phyloP scores from a whole-genome alignment of 2,113 vertebrate species.

The Synchiropus splendidus region DNA sequence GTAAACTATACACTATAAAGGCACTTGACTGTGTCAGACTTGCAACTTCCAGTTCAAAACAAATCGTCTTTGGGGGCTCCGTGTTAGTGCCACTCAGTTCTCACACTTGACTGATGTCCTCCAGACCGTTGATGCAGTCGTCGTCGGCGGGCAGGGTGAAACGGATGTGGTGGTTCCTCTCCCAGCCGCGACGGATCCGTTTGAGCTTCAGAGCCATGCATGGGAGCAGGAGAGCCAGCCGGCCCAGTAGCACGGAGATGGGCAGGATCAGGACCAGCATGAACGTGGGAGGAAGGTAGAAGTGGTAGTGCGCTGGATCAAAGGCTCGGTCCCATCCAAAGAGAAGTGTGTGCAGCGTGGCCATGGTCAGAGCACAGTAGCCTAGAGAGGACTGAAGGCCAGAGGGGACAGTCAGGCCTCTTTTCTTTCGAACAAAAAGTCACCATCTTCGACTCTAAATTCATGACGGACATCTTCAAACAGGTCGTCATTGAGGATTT shows the following conservation, averaged over 20 bases:
- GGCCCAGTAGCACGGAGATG: slow-evolving; percentile 70
- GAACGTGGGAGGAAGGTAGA: slow-evolving; percentile 87
- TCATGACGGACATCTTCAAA: too few relatives aligned
- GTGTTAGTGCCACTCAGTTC: neutral
- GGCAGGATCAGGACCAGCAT: slow-evolving; percentile 75
- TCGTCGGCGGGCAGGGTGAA: slow-evolving; percentile 45
- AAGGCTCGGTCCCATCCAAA: slow-evolving; percentile 84
- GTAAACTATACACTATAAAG: too few relatives aligned
- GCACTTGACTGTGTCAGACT: too few relatives aligned
- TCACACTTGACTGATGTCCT: slow-evolving; percentile 58
- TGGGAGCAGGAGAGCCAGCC: slow-evolving; percentile 69
- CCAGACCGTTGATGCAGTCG: slow-evolving; percentile 18
- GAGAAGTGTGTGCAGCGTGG: slow-evolving; percentile 80
- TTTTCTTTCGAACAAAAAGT: neutral
- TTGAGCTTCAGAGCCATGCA: slow-evolving; percentile 69
- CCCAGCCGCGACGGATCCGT: slow-evolving; percentile 86
- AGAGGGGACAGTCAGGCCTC: neutral
- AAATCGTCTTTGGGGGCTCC: too few relatives aligned
- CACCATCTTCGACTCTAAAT: too few relatives aligned
- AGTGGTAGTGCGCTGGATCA: slow-evolving; percentile 69
- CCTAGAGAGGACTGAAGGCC: slow-evolving; percentile 78
- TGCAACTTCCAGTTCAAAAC: too few relatives aligned
- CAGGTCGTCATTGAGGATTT: neutral
- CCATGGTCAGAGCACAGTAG: slow-evolving; percentile 72
- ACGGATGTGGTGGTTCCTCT: slow-evolving; percentile 53